phyloP scores from a whole-genome alignment of 2,797 vertebrate species.

The Protonibea diacanthus region DNA sequence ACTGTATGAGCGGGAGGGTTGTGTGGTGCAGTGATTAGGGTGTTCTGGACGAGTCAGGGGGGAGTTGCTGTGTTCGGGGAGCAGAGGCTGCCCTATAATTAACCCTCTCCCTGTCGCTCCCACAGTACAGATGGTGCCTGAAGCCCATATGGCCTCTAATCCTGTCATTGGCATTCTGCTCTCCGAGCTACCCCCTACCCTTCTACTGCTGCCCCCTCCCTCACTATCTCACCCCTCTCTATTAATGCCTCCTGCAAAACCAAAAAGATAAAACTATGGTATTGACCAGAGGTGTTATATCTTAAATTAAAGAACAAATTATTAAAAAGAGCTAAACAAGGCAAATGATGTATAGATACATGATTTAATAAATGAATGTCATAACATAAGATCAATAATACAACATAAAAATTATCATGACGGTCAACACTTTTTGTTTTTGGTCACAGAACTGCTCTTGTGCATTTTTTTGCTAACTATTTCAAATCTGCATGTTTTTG shows the following conservation, averaged over 20 bases:
- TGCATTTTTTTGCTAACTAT: not conserved
- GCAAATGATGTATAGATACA: not conserved
- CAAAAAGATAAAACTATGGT: constrained; percentile 47
- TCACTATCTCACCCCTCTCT: constrained; percentile 53
- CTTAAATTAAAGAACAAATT: not conserved
- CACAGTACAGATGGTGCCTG: constrained; percentile 90
- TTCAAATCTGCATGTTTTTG: not conserved
- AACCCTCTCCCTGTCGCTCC: constrained; percentile 89
- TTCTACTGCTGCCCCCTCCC: constrained; percentile 60
- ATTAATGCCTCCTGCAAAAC: constrained; percentile 72
- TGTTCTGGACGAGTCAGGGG: constrained; percentile 80
- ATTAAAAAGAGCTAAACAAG: constrained; percentile 4
- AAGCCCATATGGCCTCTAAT: constrained; percentile 91
- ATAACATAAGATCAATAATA: constrained; percentile 3
- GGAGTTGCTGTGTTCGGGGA: constrained; percentile 80
- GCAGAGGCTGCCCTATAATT: constrained; percentile 89
- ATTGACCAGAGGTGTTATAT: constrained; percentile 10
- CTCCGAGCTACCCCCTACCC: constrained; percentile 75
- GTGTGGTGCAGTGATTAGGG: constrained; percentile 85
- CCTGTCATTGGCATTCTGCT: constrained; percentile 90
- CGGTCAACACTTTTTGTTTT: not conserved
- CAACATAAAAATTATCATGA: not conserved
- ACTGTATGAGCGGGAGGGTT: constrained; percentile 74
- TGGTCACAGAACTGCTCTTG: not conserved
- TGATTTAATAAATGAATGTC: constrained; percentile 3